Evolutionary conservation across 2,797 vertebrate species (phyloP), one percentile per base, ranked within the genome.

Genomic region (Mormyrops boulengeri): DNA sequence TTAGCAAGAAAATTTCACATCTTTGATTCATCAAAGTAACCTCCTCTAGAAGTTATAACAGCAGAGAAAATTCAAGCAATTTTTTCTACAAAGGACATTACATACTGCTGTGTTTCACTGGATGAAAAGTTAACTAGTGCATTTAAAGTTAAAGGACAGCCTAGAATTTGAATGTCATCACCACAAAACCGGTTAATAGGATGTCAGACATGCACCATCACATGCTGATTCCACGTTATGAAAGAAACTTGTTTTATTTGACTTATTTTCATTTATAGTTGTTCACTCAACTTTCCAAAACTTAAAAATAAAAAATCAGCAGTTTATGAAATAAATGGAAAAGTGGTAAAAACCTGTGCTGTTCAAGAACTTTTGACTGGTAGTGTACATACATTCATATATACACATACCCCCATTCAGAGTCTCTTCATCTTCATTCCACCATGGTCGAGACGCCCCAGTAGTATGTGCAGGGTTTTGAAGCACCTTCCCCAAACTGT

Each of bases 361-460:
- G 53, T 19, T 1, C 53, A 55, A 55, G 19, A 55, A 5, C 53
- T 55, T 19, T 53, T 55, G 4, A 55, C 53, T 55, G 53, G 53
- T 55, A 19, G 12, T 53, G 4, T 34, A 57, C 53, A 57, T 57
- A 57, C 9, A 30, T 19, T 55, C 55, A 30, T 30, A 73, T 73
- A 55, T 14, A n/a, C 3, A 88, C 86, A n/a, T 41, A 88, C 86
- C 53, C 7, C 34, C 26, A n/a, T 50, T 34, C 86, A 88, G 22
- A 22, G 87, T 47, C 38, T 88, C 38, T n/a, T 87, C 80, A n/a
- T 84, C 44, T 4, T 92, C 93, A 7, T 95, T 82, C 96, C 96
- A 97, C 96, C 96, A 96, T 0, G 95, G 95, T 41, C 92, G 69
- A 9, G 92, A 50, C 85, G 93, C 92, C 85, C 94, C 94, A 85